phyloP scores from a whole-genome alignment of 2,888 invertebrate genomes.

The Polydrusus tereticollis region DNA sequence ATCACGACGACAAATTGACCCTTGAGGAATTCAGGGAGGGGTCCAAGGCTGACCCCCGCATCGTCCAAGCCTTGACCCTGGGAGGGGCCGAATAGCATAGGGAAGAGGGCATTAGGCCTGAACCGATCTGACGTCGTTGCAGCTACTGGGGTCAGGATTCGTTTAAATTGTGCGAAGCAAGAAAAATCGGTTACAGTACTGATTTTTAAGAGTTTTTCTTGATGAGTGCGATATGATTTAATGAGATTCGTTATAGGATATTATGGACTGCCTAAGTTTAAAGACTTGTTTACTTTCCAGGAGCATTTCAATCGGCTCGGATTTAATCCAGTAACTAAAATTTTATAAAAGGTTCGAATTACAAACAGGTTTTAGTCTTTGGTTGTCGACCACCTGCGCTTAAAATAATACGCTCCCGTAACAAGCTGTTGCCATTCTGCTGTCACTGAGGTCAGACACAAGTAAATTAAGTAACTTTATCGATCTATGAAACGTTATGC shows the following conservation, averaged over 20 bases:
- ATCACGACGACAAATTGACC: slow-evolving; percentile 96
- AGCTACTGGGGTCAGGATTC: slow-evolving; percentile 17
- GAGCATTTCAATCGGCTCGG: background rate
- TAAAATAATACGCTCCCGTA: too few relatives aligned
- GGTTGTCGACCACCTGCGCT: too few relatives aligned
- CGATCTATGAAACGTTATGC: too few relatives aligned
- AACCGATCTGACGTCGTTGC: slow-evolving; percentile 59
- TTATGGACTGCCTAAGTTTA: background rate
- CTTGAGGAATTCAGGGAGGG: slow-evolving; percentile 97
- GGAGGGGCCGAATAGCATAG: slow-evolving; percentile 79
- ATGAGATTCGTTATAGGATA: background rate
- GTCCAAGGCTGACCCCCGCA: slow-evolving; percentile 96
- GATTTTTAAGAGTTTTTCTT: background rate
- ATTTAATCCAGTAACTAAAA: too few relatives aligned
- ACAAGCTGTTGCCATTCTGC: too few relatives aligned
- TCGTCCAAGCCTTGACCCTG: slow-evolving; percentile 94
- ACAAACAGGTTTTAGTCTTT: too few relatives aligned
- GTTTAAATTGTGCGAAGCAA: slow-evolving; percentile 13
- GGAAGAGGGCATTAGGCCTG: slow-evolving; percentile 63
- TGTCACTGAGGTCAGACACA: too few relatives aligned
- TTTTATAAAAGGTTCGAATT: too few relatives aligned
- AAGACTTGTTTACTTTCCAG: background rate
- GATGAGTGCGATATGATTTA: background rate
- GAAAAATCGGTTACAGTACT: background rate
- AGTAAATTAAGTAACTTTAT: too few relatives aligned